Percentiles rank a stretch among this genome's conserved stretches.
phyloP scores from a whole-genome alignment of 2,113 vertebrate genomes.

The Diadophis punctatus region DNA sequence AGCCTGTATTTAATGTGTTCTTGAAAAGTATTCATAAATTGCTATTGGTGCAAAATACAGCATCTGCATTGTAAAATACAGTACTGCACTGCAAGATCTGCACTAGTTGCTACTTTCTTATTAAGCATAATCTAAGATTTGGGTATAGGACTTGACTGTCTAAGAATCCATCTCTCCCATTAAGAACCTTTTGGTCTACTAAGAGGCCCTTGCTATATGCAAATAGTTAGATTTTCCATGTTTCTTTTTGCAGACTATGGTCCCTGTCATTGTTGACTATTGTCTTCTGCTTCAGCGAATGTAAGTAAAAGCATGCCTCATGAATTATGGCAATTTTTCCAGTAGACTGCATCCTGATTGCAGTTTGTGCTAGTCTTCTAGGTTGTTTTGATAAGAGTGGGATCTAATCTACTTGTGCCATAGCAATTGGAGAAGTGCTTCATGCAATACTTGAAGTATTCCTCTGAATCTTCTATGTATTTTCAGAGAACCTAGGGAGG shows the following conservation, averaged over 20 bases:
- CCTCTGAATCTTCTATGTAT: neutral
- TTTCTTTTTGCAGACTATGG: slow-evolving; percentile 77
- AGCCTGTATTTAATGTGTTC: neutral
- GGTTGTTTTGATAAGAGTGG: neutral
- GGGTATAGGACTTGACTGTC: neutral
- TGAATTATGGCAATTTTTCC: neutral
- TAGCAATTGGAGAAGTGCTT: neutral
- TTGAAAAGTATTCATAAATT: neutral
- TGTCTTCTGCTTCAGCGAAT: slow-evolving; percentile 86
- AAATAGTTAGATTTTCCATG: slow-evolving; percentile 6
- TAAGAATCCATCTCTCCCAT: neutral
- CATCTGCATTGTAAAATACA: neutral
- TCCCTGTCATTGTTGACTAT: slow-evolving; percentile 92
- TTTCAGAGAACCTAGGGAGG: neutral
- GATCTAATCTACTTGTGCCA: neutral
- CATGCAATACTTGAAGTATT: neutral
- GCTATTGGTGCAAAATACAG: neutral
- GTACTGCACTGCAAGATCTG: neutral
- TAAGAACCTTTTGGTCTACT: neutral
- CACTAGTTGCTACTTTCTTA: neutral
- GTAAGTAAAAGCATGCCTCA: slow-evolving; percentile 72
- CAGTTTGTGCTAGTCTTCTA: neutral
- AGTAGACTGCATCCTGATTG: neutral
- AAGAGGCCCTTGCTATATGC: neutral
- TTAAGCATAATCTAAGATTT: neutral